phyloP scores from a whole-genome alignment of 2,113 vertebrate species.

The Symphodus melops region DNA sequence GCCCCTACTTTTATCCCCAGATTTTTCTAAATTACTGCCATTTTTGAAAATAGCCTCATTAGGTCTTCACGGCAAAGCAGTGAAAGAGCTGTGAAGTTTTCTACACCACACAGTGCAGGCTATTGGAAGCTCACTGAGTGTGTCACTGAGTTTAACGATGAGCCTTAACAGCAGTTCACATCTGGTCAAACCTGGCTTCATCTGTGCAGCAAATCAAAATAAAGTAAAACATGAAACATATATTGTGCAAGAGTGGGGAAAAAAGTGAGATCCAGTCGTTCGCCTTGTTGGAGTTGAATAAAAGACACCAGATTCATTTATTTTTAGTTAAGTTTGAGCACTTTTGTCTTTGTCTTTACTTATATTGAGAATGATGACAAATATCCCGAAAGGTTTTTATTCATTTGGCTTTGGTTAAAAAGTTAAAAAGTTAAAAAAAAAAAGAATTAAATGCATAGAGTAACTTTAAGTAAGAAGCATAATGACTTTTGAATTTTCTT shows the following conservation, averaged over 20 bases:
- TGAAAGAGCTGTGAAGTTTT: slow-evolving; percentile 31
- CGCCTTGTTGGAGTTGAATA: background rate
- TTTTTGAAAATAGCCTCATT: slow-evolving; percentile 62
- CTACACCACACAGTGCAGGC: background rate
- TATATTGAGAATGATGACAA: no score
- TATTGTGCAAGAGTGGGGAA: background rate
- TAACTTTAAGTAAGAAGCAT: no score
- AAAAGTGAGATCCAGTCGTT: background rate
- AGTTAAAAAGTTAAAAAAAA: no score
- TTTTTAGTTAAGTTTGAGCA: no score
- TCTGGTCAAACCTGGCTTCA: slow-evolving; percentile 4
- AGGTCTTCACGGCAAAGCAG: slow-evolving; percentile 29
- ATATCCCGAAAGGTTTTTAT: no score
- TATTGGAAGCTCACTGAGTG: slow-evolving; percentile 38
- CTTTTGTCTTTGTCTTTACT: background rate
- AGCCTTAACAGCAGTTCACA: slow-evolving; percentile 4
- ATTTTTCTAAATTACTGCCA: slow-evolving; percentile 38
- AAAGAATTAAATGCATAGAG: no score
- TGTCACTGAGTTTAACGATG: slow-evolving; percentile 35
- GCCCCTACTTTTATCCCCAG: background rate
- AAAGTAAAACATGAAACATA: background rate
- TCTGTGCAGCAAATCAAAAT: background rate
- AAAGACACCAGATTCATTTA: no score
- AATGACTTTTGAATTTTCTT: no score
- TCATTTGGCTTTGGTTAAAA: no score